Base-by-base conservation (phyloP, 2,888 invertebrate species). In the Limenitis camilla region DNA sequence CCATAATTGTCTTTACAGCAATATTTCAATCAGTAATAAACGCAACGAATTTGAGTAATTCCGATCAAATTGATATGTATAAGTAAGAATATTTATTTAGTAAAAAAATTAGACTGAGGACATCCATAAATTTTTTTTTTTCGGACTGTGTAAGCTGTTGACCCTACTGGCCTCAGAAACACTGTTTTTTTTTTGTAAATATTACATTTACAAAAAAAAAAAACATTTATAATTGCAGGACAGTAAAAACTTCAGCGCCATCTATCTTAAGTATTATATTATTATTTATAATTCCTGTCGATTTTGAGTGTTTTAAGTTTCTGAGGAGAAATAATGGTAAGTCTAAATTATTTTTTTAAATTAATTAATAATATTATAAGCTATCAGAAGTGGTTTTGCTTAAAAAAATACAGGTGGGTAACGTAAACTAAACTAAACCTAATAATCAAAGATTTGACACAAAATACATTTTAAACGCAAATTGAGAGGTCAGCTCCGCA, bases 271-370 rank as follows among this genome's bases (percentile, higher is more conserved):
- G 71, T 40, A 71, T 68, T 0, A 29, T 77, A 0, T 31, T 78
- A 5, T 61, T 83, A 2, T 81, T 78, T 45, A 11, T 78, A 1
- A 59, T 62, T 5, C 83, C 83, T n/a, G 62, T 57, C 5, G 67
- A 78, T 32, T 49, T 71, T 11, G 64, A 72, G 4, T 76, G 75
- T 28, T 2, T 76, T 1, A 71, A 64, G 29, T 76, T 76, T 59
- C 76, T 78, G 56, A 67, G 29, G 9, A 50, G 53, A 48, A 60
- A 56, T 19, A 49, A 61, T 10, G 71, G 78, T 81, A 59, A 61
- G 55, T 5, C 41, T 31, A 19, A 19, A 30, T 36, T 11, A 27
- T 27, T 36, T 35, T n/a, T 10, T 29, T 43, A 35, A 43, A 39
- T 56, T 19, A 19, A n/a, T n/a, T n/a, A n/a, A n/a, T n/a, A n/a